Percentiles rank a stretch among this genome's conserved stretches.
phyloP scores from a whole-genome alignment of 2,888 invertebrate species.

The Eurois occulta region DNA sequence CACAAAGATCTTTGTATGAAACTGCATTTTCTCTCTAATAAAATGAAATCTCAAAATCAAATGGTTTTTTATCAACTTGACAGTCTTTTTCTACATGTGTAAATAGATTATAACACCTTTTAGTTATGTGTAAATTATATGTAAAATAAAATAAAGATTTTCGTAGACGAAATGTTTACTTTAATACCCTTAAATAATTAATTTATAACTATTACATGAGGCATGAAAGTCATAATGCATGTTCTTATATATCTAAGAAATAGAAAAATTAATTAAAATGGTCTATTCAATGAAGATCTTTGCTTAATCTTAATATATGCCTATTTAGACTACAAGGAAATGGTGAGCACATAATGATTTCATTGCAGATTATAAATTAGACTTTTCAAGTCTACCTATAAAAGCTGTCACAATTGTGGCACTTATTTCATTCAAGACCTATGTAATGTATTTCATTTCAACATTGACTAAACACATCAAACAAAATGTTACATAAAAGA shows the following conservation, averaged over 20 bases:
- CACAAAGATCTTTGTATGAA: slow-evolving; percentile 65
- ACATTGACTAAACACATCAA: neutral
- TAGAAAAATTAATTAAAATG: slow-evolving; percentile 43
- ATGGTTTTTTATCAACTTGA: slow-evolving; percentile 73
- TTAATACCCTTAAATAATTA: slow-evolving; percentile 64
- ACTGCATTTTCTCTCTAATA: slow-evolving; percentile 67
- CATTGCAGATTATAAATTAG: slow-evolving; percentile 15
- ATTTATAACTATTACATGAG: slow-evolving; percentile 46
- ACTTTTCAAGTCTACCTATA: neutral
- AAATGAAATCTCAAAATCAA: slow-evolving; percentile 77
- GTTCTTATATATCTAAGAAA: slow-evolving; percentile 84
- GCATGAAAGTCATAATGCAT: slow-evolving; percentile 74
- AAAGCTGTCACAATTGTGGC: slow-evolving; percentile 12
- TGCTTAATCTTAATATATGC: slow-evolving; percentile 3
- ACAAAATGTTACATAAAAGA: neutral
- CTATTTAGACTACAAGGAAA: neutral
- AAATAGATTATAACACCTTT: slow-evolving; percentile 81
- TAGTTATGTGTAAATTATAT: slow-evolving; percentile 85
- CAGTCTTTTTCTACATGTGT: slow-evolving; percentile 82
- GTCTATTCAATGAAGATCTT: slow-evolving; percentile 13
- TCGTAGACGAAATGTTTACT: slow-evolving; percentile 84
- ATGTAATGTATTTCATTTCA: neutral
- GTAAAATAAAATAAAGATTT: slow-evolving; percentile 89
- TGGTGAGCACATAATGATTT: neutral
- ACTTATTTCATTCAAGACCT: slow-evolving; percentile 12